Evolutionary conservation across 1,140 invertebrate species (phyloP), one percentile per base, ranked within the genome.

Genomic region (Drosophila mauritiana): DNA sequence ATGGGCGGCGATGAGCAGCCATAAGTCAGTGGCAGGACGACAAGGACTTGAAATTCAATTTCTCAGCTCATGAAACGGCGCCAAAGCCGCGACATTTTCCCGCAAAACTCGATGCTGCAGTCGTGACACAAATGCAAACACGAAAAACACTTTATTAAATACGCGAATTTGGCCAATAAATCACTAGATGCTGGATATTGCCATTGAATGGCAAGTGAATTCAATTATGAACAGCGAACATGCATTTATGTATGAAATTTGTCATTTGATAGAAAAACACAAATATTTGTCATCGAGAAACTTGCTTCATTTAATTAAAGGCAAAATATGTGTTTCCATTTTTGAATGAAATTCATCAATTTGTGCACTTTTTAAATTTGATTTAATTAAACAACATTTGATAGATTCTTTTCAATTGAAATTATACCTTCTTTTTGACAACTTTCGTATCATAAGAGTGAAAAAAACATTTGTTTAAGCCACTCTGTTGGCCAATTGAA

Each of bases 11-110:
- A 7, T 3, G 6, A 17, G 45, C 42, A 49, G 20, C 65, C 73
- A 84, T 84, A 84, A 84, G 80, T 84, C 76, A 84, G 52, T 65
- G n/a, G 40, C 37, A 27, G 62, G 43, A 52, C 58, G 42, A 53
- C 65, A 67, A 63, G 67, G 54, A 59, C 82, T 72, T 56, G 59
- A 83, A 82, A 88, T 86, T 86, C 79, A 82, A 88, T 86, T 88
- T 86, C 65, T 88, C 76, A 76, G 79, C 74, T 65, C 78, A 79
- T 88, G 82, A 78, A 86, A 76, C 65, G 83, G 64, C 62, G 61
- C 79, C 83, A 78, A 46, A 59, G 65, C 61, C 57, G 80, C 82
- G 68, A 88, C 74, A 76, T 53, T 76, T 49, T 43, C 25, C 11
- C 56, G 2, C 8, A 8, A 27, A 17, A 25, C 42, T 17, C 37